Evolutionary conservation across 2,113 vertebrate species (phyloP).

Genomic region (Verasper variegatus): DNA sequence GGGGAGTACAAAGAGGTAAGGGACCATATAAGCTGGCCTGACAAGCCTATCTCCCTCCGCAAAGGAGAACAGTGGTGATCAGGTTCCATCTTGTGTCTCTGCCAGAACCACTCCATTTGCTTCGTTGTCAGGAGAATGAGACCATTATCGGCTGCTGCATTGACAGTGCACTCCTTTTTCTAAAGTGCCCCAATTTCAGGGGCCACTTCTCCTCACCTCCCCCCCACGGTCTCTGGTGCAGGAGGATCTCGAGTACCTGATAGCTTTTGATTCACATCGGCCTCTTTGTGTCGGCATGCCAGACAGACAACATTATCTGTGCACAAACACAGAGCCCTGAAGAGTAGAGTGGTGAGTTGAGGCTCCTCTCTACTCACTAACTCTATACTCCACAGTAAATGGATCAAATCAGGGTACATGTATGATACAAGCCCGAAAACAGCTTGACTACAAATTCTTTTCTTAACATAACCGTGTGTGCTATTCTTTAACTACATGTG

Average conservation of each 20-base stretch:
- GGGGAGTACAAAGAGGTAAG: constrained; percentile 7
- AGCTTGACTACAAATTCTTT: too few relatives aligned
- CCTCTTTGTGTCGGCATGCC: constrained; percentile 39
- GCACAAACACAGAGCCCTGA: not conserved
- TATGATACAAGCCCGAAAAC: not conserved
- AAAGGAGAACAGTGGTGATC: constrained; percentile 36
- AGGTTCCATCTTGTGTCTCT: constrained; percentile 51
- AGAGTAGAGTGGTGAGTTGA: constrained; percentile 12
- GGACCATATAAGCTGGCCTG: constrained; percentile 10
- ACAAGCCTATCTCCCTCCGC: constrained; percentile 11
- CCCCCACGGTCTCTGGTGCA: constrained; percentile 6
- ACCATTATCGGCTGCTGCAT: constrained; percentile 43
- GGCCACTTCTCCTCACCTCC: constrained; percentile 46
- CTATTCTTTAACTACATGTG: constrained; percentile 12
- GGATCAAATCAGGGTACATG: constrained; percentile 1
- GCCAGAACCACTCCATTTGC: constrained; percentile 50
- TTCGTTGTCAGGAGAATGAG: constrained; percentile 31
- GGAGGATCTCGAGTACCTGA: constrained; percentile 44
- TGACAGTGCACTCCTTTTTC: constrained; percentile 58
- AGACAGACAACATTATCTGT: constrained; percentile 37
- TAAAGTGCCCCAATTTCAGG: constrained; percentile 57
- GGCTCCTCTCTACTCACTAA: not conserved
- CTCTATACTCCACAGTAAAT: constrained; percentile 1
- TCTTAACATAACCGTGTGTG: not conserved
- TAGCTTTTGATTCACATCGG: constrained; percentile 47